Evolutionary conservation across 2,797 vertebrate species (phyloP).

Genomic region (Siniperca undulata): DNA sequence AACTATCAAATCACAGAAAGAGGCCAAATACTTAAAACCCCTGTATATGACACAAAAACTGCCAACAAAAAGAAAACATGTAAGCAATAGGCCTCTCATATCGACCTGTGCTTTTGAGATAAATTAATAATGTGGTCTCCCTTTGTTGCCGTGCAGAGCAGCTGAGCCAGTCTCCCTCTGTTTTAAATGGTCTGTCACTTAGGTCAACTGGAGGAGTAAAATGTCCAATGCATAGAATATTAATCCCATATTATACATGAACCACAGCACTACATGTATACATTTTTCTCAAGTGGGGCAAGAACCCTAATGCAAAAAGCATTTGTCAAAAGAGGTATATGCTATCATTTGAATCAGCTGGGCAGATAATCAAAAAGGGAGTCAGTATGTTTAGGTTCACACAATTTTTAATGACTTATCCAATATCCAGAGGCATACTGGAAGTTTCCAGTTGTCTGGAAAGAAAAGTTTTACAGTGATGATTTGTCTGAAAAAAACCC

Average conservation of each 20-base stretch:
- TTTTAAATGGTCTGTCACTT: constrained; percentile 83
- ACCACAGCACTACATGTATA: constrained; percentile 65
- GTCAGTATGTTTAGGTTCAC: constrained; percentile 53
- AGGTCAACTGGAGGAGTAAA: constrained; percentile 80
- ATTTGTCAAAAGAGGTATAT: constrained; percentile 67
- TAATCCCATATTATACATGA: constrained; percentile 74
- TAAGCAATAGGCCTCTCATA: constrained; percentile 74
- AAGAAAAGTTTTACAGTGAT: constrained; percentile 3
- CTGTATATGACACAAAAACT: constrained; percentile 53
- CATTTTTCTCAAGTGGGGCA: constrained; percentile 68
- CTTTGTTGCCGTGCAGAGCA: constrained; percentile 69
- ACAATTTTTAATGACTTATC: constrained; percentile 45
- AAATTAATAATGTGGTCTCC: constrained; percentile 81
- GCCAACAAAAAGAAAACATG: constrained; percentile 67
- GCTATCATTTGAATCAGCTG: constrained; percentile 9
- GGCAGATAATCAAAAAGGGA: constrained; percentile 52
- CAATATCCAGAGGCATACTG: background rate
- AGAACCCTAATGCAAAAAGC: constrained; percentile 68
- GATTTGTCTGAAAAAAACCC: background rate
- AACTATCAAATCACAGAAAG: constrained; percentile 28
- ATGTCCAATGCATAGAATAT: constrained; percentile 78
- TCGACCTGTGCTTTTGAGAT: constrained; percentile 82
- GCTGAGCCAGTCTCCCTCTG: constrained; percentile 70
- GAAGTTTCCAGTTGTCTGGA: background rate
- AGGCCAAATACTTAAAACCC: constrained; percentile 44